Evolutionary conservation across 1,140 invertebrate genomes (phyloP).

Genomic region (Trichomalopsis sarcophagae): DNA sequence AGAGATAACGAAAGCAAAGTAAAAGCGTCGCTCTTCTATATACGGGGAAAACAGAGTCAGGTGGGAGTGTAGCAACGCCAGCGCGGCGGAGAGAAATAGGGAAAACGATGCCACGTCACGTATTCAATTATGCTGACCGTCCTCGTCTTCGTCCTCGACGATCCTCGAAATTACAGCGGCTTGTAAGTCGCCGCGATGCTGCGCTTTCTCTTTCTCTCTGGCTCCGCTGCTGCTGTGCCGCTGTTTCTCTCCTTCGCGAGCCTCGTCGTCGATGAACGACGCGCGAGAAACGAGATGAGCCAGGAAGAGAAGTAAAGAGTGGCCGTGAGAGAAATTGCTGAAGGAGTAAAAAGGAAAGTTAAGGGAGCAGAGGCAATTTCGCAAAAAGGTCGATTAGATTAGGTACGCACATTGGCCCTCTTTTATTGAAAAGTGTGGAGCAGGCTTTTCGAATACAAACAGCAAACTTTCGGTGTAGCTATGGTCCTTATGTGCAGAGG

Average conservation of each 20-base stretch:
- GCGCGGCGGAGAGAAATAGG: constrained; percentile 42
- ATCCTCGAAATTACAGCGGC: constrained; percentile 58
- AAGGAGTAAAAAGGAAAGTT: background rate
- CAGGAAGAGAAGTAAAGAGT: background rate
- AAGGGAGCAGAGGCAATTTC: background rate
- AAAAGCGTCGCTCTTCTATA: background rate
- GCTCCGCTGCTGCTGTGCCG: background rate
- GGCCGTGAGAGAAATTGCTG: constrained; percentile 20
- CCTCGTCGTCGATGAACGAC: constrained; percentile 41
- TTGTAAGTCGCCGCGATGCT: constrained; percentile 43
- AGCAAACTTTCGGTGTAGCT: too few species aligned
- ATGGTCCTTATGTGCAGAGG: too few species aligned
- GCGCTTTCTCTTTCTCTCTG: background rate
- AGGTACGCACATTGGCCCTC: background rate
- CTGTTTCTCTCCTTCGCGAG: background rate
- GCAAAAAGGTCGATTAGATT: background rate
- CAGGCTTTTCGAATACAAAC: too few species aligned
- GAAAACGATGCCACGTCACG: constrained; percentile 64
- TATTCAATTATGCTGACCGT: constrained; percentile 67
- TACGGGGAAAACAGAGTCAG: constrained; percentile 26
- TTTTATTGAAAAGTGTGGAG: background rate
- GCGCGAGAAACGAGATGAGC: constrained; percentile 7
- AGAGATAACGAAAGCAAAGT: constrained; percentile 42
- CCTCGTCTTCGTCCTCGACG: constrained; percentile 17
- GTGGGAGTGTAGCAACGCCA: constrained; percentile 41